Evolutionary conservation across 2,888 invertebrate species (phyloP).

Genomic region (Merodon equestris): DNA sequence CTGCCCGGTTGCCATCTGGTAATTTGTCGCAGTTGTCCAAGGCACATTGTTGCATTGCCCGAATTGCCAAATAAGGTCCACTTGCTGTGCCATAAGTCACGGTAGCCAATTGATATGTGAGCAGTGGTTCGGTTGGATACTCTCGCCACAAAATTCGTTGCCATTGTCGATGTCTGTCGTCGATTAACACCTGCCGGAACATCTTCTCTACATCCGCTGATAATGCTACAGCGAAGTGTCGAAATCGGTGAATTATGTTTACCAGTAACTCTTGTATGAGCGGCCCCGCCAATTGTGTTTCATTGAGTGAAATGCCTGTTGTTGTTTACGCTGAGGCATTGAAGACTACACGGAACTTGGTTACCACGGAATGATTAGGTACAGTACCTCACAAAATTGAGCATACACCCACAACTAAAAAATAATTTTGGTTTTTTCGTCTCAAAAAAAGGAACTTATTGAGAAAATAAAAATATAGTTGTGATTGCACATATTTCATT

Average conservation of each 20-base stretch:
- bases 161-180: slow-evolving; percentile 55
- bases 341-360: slow-evolving; percentile 41
- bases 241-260: slow-evolving; percentile 65
- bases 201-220: slow-evolving; percentile 70
- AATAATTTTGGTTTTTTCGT: too few species aligned
- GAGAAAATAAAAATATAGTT: too few species aligned
- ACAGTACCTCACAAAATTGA: slow-evolving; percentile 19
- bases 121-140: slow-evolving; percentile 56
- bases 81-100: slow-evolving; percentile 69
- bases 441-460: too few species aligned
- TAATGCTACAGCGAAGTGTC: slow-evolving; percentile 62
- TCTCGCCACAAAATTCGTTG: slow-evolving; percentile 69
- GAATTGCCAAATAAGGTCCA: slow-evolving; percentile 44
- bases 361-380: slow-evolving; percentile 23
- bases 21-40: slow-evolving; percentile 24
- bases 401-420: slow-evolving; percentile 22
- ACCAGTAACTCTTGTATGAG: slow-evolving; percentile 24
- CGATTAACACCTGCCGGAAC: slow-evolving; percentile 59
- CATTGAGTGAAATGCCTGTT: slow-evolving; percentile 22
- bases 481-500: too few species aligned
- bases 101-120: slow-evolving; percentile 62
- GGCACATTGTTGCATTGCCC: slow-evolving; percentile 40
- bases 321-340: slow-evolving; percentile 24
- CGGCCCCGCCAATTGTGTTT: slow-evolving; percentile 20
- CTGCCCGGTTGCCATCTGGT: slow-evolving; percentile 4